Percentiles rank a stretch among this genome's conserved stretches.
These are phyloP conservation scores for Malaclemys terrapin DNA, from an alignment of 2,113 vertebrate species.

Conservation along the genomic window DNA sequence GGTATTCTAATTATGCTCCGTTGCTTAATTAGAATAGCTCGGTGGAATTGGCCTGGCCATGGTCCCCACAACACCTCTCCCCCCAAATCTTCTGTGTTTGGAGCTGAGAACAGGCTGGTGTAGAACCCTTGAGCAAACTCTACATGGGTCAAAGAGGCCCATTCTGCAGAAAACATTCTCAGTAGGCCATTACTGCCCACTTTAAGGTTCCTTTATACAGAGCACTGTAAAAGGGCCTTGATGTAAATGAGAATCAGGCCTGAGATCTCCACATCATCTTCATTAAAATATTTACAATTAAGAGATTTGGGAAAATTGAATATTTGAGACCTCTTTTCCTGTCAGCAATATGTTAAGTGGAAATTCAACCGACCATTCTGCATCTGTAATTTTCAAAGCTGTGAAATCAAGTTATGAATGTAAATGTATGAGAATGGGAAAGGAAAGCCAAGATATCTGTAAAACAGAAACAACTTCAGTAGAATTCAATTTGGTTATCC, in stretches of 20 bases:
- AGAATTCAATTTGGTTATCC: background rate
- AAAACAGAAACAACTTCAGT: background rate
- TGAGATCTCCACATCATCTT: background rate
- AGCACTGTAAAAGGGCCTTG: background rate
- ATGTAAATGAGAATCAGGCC: background rate
- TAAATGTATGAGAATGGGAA: background rate
- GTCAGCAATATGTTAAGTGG: background rate
- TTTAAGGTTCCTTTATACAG: background rate
- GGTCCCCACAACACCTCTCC: background rate
- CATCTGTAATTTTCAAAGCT: background rate
- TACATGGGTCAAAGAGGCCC: background rate
- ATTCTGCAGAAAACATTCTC: background rate
- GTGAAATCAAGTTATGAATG: background rate
- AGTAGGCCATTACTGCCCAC: background rate
- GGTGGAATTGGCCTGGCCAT: background rate
- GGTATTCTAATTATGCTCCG: background rate
- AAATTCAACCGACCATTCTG: background rate
- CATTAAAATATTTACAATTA: background rate
- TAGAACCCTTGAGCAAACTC: background rate
- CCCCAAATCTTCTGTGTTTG: background rate
- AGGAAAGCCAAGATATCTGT: background rate
- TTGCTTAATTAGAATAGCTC: background rate
- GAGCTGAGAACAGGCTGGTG: background rate
- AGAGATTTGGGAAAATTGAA: fast-evolving
- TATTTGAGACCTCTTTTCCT: background rate